A percentile compares a stretch with the other conserved stretches of the same genome.
Conservation (phyloP, 2,797 vertebrate genomes). For the Carduelis carduelis region DNA sequence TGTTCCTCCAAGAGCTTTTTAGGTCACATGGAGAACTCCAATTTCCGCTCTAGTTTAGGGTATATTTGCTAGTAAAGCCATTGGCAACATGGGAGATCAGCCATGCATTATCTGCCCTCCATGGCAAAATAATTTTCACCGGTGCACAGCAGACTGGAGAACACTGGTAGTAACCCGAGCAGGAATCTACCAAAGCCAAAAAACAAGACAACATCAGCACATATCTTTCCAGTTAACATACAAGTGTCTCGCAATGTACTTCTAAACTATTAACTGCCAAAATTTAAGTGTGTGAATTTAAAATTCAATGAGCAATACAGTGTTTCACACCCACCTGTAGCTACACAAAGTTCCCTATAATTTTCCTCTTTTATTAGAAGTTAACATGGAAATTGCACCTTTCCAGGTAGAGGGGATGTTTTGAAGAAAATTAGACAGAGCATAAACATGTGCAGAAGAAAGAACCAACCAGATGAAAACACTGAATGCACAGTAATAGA, state of each 20-base stretch:
- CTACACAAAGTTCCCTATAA: not conserved
- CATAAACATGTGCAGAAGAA: conserved; percentile 56
- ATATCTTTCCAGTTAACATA: not conserved
- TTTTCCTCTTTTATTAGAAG: conserved; percentile 3
- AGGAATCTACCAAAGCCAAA: conserved; percentile 87
- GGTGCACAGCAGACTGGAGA: conserved; percentile 89
- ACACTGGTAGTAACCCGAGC: conserved; percentile 89
- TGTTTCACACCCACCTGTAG: not conserved
- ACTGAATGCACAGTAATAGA: not conserved
- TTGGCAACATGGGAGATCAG: conserved; percentile 80
- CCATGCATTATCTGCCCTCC: conserved; percentile 84
- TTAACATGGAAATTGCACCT: conserved; percentile 16
- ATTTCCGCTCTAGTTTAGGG: conserved; percentile 72
- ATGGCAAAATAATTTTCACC: conserved; percentile 83
- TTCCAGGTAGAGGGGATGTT: conserved; percentile 1
- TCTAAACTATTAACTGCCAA: not conserved
- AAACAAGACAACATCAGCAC: conserved; percentile 71
- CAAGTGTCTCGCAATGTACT: not conserved
- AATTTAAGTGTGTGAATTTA: not conserved
- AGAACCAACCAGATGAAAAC: conserved; percentile 14
- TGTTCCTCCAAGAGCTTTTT: conserved; percentile 68
- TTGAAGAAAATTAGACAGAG: conserved; percentile 7
- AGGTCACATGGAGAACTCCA: conserved; percentile 79
- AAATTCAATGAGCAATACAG: not conserved
- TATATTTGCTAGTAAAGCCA: conserved; percentile 80